Evolutionary conservation across 2,888 invertebrate genomes (phyloP), one percentile per base, ranked within the genome.

Genomic region (Eurytoma adleriae): DNA sequence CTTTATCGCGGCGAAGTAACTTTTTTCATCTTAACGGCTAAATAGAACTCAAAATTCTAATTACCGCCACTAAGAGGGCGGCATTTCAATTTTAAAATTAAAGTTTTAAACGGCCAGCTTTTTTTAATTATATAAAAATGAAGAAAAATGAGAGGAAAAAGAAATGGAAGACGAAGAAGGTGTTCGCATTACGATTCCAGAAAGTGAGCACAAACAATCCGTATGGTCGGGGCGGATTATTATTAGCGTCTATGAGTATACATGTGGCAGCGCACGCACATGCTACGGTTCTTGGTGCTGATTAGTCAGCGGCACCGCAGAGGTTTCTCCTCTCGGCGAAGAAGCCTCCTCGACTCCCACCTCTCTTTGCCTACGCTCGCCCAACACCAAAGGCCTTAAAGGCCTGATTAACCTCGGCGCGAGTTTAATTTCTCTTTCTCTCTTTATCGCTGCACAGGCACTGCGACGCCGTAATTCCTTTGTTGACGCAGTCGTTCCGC

Each of bases 271-370:
- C 7, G 54, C 40, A 18, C 80, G 76, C 81, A 66, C 57, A 78
- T 71, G 71, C 75, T 61, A 82, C 84, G 80, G 84, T 84, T 86
- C 86, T 86, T 84, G 86, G 87, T 85, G 88, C 85, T 89, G 89
- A 89, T 90, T 89, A 89, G 88, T 87, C 84, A 86, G 83, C 83
- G 83, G 88, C 88, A 88, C 82, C 84, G 84, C 74, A 79, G 84
- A 84, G 90, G 88, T 86, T 90, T 89, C 88, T 83, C 86, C 85
- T 84, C 78, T 83, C 84, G 83, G 75, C 78, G 81, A 83, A 80
- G 89, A 87, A 89, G 86, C 88, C 88, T 83, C 84, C 83, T 80
- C 85, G 85, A 85, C 85, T 84, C 85, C 81, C 27, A 48, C 82
- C 83, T 83, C 59, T 40, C 79, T 74, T 54, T 20, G 27, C 50